These are phyloP conservation scores for Rhagium mordax DNA, from an alignment of 2,888 invertebrate species.

Conservation along the genomic window DNA sequence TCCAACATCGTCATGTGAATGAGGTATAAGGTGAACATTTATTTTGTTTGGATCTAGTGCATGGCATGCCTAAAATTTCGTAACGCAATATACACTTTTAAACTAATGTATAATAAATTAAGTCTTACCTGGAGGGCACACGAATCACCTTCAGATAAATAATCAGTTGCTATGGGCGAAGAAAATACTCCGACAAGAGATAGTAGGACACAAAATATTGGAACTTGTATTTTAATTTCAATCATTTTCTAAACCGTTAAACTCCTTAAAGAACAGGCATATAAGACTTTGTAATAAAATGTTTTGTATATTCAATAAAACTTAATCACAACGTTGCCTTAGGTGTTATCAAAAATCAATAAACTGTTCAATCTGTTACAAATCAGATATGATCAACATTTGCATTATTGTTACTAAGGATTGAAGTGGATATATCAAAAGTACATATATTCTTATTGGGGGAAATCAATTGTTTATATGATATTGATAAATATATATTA, in stretches of 20 bases:
- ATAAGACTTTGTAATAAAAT: not conserved
- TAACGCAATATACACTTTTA: not conserved
- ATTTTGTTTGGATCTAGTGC: constrained; percentile 73
- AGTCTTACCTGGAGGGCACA: constrained; percentile 12
- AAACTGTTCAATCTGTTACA: not conserved
- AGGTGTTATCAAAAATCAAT: constrained; percentile 1
- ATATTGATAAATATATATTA: no score
- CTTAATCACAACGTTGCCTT: not conserved
- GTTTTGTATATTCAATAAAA: not conserved
- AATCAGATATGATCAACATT: not conserved
- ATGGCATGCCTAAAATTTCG: constrained; percentile 69
- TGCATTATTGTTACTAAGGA: not conserved
- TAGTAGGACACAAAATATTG: not conserved
- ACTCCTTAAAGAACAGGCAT: not conserved
- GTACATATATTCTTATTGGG: not conserved
- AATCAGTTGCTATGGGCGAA: not conserved
- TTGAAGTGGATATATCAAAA: constrained; percentile 6
- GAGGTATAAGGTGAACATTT: constrained; percentile 86
- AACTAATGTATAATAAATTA: not conserved
- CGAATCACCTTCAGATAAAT: not conserved
- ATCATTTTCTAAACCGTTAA: not conserved
- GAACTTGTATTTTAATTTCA: not conserved
- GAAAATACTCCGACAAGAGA: not conserved
- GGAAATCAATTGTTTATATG: no score
- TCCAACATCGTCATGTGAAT: constrained; percentile 89